Evolutionary conservation across 2,888 invertebrate species (phyloP), one percentile per base, ranked within the genome.

Genomic region (Lapara coniferarum): DNA sequence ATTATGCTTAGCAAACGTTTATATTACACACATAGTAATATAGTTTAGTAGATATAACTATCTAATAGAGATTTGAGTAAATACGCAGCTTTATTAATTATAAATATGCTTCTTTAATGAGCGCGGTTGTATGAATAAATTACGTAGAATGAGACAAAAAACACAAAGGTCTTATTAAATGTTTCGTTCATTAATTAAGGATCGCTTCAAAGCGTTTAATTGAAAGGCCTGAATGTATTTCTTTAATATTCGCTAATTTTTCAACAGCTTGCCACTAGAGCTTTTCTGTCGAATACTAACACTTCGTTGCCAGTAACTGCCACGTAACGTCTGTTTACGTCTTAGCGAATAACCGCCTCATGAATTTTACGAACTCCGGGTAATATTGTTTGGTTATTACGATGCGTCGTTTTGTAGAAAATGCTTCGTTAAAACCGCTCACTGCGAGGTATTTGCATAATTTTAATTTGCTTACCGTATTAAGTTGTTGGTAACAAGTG

Each of bases 321-420:
- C 55, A 79, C 74, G 77, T 76, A 80, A 77, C 77, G 76, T 76
- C 77, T 83, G 86, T 89, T 90, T 88, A 89, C 85, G 83, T 84
- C 85, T 83, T 83, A 74, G 78, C 81, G 82, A 86, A 90, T 89
- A 91, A 91, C 87, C 86, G 83, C 85, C 80, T 87, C 88, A 85
- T 91, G 90, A 89, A 90, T 88, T 91, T 90, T 88, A 89, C 86
- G 87, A 87, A 89, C 87, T 85, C 83, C 71, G 71, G 81, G 87
- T 88, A 87, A 85, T 90, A 89, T 86, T 87, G 88, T 88, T 89
- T 83, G 83, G 83, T 87, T 89, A 88, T 89, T 85, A 88, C 83
- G 81, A 83, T 80, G 83, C 85, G 81, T 81, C 80, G 83, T 87
- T 85, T 77, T 78, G 79, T 74, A 72, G 81, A 81, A 80, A 85